These are phyloP conservation scores for Cephus runcator DNA, from an alignment of 2,888 invertebrate species.

Conservation along the genomic window DNA sequence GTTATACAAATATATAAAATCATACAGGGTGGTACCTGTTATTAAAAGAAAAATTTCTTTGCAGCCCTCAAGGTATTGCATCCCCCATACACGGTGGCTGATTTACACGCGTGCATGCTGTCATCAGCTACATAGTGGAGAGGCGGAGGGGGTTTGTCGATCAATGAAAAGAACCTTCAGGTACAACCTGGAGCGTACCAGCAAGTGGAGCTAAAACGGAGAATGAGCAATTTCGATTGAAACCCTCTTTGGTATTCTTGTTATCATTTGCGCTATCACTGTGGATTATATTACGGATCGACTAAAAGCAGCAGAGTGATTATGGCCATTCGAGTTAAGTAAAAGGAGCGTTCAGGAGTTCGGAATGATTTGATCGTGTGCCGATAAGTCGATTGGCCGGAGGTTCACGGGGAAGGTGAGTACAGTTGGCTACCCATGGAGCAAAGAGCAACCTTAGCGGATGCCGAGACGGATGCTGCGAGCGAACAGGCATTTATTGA, in stretches of 20 bases:
- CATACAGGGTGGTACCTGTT: too few species aligned
- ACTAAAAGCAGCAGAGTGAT: constrained; percentile 24
- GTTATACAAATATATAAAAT: too few species aligned
- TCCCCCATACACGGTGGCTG: too few species aligned
- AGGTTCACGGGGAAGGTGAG: constrained; percentile 2
- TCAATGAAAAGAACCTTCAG: too few species aligned
- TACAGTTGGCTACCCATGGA: not conserved
- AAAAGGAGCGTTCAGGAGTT: constrained; percentile 35
- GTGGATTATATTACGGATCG: too few species aligned
- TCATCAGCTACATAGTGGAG: too few species aligned
- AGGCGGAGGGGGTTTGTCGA: too few species aligned
- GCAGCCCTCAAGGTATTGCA: too few species aligned
- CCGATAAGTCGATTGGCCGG: constrained; percentile 36
- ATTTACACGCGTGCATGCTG: too few species aligned
- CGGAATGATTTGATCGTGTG: constrained; percentile 51
- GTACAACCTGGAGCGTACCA: not conserved
- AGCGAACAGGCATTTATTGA: constrained; percentile 35
- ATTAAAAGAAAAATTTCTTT: not conserved
- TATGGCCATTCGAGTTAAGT: constrained; percentile 41
- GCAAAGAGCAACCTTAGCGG: not conserved
- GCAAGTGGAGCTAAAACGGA: not conserved
- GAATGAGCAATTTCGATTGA: not conserved
- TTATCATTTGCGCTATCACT: too few species aligned
- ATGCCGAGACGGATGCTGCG: constrained; percentile 26
- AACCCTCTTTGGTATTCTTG: too few species aligned